Evolutionary conservation across 2,113 vertebrate species (phyloP).

Genomic region (Oostethus manadensis): DNA sequence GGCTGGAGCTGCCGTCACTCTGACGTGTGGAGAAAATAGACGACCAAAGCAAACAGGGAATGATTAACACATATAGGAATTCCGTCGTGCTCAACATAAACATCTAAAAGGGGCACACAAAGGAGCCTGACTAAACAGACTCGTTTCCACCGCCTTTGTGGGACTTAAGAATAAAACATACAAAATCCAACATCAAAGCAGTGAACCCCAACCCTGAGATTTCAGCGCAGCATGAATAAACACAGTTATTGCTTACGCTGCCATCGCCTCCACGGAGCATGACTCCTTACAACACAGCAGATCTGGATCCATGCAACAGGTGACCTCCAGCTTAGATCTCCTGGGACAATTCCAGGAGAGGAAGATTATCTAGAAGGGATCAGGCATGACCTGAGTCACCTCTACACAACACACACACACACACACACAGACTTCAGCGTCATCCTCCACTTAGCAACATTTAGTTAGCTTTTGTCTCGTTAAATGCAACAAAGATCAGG

Average conservation of each 20-base stretch:
- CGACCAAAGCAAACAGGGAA: slow-evolving; percentile 48
- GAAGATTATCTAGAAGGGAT: slow-evolving; percentile 74
- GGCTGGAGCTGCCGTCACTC: neutral
- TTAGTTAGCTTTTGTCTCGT: slow-evolving; percentile 3
- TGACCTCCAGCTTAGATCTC: slow-evolving; percentile 69
- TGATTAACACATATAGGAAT: slow-evolving; percentile 35
- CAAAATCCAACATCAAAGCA: no score
- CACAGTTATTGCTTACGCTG: slow-evolving; percentile 14
- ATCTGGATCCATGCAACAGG: slow-evolving; percentile 35
- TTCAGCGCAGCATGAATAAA: no score
- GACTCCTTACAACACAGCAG: slow-evolving; percentile 20
- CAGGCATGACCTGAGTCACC: slow-evolving; percentile 54
- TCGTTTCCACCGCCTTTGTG: no score
- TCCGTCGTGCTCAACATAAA: no score
- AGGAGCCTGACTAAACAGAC: no score
- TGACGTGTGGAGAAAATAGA: slow-evolving; percentile 20
- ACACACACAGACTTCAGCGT: slow-evolving; percentile 25
- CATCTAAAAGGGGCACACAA: no score
- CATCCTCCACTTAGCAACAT: slow-evolving; percentile 42
- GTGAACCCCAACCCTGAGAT: no score
- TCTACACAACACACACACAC: slow-evolving; percentile 30
- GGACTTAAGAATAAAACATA: no score
- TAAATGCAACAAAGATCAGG: no score
- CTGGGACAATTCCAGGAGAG: slow-evolving; percentile 67
- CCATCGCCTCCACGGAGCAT: slow-evolving; percentile 21